Evolutionary conservation across 1,140 invertebrate genomes (phyloP), one percentile per base, ranked within the genome.

Genomic region (Drosophila albomicans): DNA sequence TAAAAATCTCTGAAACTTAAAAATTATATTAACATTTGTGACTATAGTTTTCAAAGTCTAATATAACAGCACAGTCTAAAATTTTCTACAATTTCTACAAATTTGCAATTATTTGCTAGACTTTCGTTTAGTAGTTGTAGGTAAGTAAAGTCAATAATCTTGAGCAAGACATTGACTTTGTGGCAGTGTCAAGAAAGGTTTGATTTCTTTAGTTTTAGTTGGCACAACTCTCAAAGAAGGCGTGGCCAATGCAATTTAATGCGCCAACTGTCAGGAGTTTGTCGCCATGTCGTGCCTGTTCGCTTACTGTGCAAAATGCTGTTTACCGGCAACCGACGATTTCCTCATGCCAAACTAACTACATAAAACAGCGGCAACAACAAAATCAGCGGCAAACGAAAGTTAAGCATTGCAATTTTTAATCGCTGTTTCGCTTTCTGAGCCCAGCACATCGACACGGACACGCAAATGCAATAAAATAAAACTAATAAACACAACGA

Each of bases 371-470:
- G 20, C 8, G 3, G 16, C 16, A 30, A 28, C 20, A 51, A 28
- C 48, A 54, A 16, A 28, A 16, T 25, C 32, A 48, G 74, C 59
- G 46, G 72, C 73, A 75, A 84, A 84, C 78, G 81, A 84, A 84
- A 84, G 81, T 84, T 76, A 61, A 61, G 52, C 77, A 49, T 59
- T 75, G 72, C 74, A 73, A 15, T 75, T 80, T 78, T 87, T 81
- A 82, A 80, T 82, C 71, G 72, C 59, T 82, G 85, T 76, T 88
- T 81, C 85, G 85, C 85, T 88, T 88, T 88, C 85, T 88, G 81
- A 87, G 70, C 70, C 59, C 78, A 82, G 62, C 75, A 70, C 72
- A 87, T 61, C 56, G 78, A 46, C 62, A 62, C 43, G 56, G 65
- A 75, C 82, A 87, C 67, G 76, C 70, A 64, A 62, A 43, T 81